Percentiles rank a stretch among this genome's conserved stretches.
Conservation (phyloP, 1,140 invertebrate genomes). For the Batillaria attramentaria region DNA sequence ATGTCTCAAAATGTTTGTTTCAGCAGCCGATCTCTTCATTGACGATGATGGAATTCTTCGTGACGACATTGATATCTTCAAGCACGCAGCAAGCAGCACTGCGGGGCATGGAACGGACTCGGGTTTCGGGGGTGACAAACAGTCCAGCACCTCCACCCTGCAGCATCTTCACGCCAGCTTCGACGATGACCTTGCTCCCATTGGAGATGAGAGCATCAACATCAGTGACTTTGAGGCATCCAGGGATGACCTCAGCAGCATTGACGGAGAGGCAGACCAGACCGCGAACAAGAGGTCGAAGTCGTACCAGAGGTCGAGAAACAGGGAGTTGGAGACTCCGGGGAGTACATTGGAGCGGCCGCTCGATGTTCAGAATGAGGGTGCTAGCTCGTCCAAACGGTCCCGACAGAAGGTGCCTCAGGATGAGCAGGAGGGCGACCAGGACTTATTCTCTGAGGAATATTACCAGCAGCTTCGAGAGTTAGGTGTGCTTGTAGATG, state of each 20-base stretch:
- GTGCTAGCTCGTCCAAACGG: background rate
- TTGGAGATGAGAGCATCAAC: conserved; percentile 53
- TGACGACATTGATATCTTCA: conserved; percentile 59
- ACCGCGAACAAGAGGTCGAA: conserved; percentile 5
- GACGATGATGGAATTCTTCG: conserved; percentile 64
- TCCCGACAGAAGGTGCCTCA: conserved; percentile 4
- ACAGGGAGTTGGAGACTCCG: conserved; percentile 24
- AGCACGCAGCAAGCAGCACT: conserved; percentile 38
- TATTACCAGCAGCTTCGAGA: conserved; percentile 65
- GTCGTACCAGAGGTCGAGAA: background rate
- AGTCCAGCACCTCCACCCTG: conserved; percentile 60
- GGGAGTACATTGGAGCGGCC: conserved; percentile 35
- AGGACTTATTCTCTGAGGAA: conserved; percentile 60
- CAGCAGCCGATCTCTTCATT: conserved; percentile 53
- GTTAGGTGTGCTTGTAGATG: conserved; percentile 65
- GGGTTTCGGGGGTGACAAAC: conserved; percentile 62
- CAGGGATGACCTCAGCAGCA: conserved; percentile 61
- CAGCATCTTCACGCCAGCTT: conserved; percentile 58
- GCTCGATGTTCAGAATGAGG: background rate
- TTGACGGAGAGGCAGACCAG: conserved; percentile 44
- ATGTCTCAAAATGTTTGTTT: background rate
- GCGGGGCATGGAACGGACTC: conserved; percentile 64
- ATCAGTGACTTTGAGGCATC: conserved; percentile 67
- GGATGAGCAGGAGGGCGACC: conserved; percentile 13
- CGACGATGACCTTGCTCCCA: conserved; percentile 45